Evolutionary conservation across 1,140 invertebrate genomes (phyloP), one percentile per base, ranked within the genome.

Genomic region (Euura saliciscinereae): DNA sequence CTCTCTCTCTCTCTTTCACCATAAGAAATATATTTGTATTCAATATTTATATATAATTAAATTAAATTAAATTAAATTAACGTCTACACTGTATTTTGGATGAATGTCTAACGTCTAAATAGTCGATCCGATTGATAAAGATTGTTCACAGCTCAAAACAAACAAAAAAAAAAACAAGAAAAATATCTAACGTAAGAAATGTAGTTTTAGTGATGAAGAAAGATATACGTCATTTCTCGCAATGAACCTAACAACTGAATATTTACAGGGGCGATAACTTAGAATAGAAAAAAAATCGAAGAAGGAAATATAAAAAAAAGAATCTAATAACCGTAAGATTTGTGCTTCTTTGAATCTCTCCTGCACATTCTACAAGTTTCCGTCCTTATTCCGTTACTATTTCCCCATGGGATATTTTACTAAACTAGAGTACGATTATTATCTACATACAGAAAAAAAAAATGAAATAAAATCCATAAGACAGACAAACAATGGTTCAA

Each of bases 381-480:
- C 51, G 51, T 59, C 51, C 51, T 59, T 59, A 59, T 59, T 59
- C 51, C 51, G 13, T 59, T 59, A 59, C 13, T 59, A n/a, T 51
- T 59, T n/a, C 13, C 51, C 2, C 51, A 11, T 11, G 51, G n/a
- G 51, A 59, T 59, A 8, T 59, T 59, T n/a, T 3, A 59, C 6
- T 59, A 59, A 3, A 59, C 51, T 59, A 59, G 13, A 59, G 6
- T 59, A 59, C 51, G 51, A 59, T 59, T 3, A n/a, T 59, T 3
- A n/a, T 59, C 6, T 4, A 59, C 13, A 59, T 59, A n/a, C 13
- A 59, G 13, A 59, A 59, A 59, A 8, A 59, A 59, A 59, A 51
- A 59, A 59, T 59, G 2, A 3, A 59, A 59, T 6, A 2, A 59
- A 59, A 0, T 59, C 10, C 0, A 59, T 8, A 59, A 59, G 5